phyloP scores from a whole-genome alignment of 37 sponge, comb jelly and placozoan species.

The Beroe forskalii region DNA sequence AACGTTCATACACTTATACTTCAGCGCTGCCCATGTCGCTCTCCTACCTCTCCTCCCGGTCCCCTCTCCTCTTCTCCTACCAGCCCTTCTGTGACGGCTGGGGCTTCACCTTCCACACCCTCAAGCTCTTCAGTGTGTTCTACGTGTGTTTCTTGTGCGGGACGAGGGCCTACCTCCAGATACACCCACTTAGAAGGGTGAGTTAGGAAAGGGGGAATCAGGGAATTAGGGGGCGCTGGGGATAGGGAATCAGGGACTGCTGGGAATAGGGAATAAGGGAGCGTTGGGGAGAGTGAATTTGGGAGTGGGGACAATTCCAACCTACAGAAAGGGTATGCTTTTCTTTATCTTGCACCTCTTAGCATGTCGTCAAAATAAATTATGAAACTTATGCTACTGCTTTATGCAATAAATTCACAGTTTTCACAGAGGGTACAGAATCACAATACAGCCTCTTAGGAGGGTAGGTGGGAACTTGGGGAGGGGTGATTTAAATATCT shows the following conservation, averaged over 20 bases:
- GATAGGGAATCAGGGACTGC: background rate
- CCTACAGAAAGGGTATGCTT: too few relatives aligned
- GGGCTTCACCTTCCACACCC: conserved; percentile 2
- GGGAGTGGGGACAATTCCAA: too few relatives aligned
- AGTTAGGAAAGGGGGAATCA: too few relatives aligned
- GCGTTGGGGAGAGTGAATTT: background rate
- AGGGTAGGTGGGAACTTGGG: too few relatives aligned
- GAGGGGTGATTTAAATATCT: too few relatives aligned
- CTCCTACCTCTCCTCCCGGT: background rate
- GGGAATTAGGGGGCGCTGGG: background rate
- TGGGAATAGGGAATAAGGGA: background rate
- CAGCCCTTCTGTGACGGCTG: background rate
- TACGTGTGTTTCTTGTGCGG: conserved; percentile 14
- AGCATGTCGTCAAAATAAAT: too few relatives aligned
- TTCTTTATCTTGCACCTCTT: too few relatives aligned
- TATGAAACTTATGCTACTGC: too few relatives aligned
- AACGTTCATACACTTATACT: background rate
- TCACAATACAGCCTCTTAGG: too few relatives aligned
- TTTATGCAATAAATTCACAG: too few relatives aligned
- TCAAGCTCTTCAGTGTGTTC: conserved; percentile 3
- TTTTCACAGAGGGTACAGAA: too few relatives aligned
- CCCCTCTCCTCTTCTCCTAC: background rate
- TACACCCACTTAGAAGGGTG: conserved; percentile 46
- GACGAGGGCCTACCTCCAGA: background rate
- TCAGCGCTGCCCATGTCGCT: background rate